A percentile compares a stretch with the other conserved stretches of the same genome.
phyloP scores from a whole-genome alignment of 2,113 vertebrate genomes.

The Hassar affinis region DNA sequence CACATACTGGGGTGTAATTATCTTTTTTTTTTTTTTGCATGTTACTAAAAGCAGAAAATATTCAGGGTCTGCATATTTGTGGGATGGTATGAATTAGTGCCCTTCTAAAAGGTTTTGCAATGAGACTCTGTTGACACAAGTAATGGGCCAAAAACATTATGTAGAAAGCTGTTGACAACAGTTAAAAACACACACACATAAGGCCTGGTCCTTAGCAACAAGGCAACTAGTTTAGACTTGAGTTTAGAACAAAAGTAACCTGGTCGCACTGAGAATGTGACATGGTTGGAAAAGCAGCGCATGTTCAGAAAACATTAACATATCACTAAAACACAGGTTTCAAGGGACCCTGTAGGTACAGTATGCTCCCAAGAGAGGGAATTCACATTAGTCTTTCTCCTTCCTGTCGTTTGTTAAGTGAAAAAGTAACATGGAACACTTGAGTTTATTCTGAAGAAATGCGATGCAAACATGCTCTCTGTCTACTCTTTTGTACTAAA shows the following conservation, averaged over 20 bases:
- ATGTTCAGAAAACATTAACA: neutral
- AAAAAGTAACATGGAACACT: neutral
- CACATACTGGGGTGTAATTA: neutral
- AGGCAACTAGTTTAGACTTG: slow-evolving; percentile 19
- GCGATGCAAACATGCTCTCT: neutral
- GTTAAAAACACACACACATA: neutral
- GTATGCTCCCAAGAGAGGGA: neutral
- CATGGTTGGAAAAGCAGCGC: neutral
- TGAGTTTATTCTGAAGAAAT: neutral
- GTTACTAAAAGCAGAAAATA: slow-evolving; percentile 5
- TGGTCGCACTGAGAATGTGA: slow-evolving; percentile 25
- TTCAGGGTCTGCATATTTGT: slow-evolving; percentile 1
- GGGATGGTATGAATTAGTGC: slow-evolving; percentile 5
- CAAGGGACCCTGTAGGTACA: neutral
- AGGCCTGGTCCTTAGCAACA: slow-evolving; percentile 22
- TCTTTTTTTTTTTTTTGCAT: neutral
- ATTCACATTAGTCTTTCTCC: neutral
- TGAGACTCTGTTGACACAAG: slow-evolving; percentile 18
- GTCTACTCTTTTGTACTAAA: neutral
- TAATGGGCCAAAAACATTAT: slow-evolving; percentile 42
- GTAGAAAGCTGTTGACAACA: slow-evolving; percentile 19
- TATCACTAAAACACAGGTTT: neutral
- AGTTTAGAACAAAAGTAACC: slow-evolving; percentile 46
- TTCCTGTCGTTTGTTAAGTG: neutral
- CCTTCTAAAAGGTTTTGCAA: slow-evolving; percentile 10